Evolutionary conservation across 2,888 invertebrate genomes (phyloP), one percentile per base, ranked within the genome.

Genomic region (Gasteruption jaculator): DNA sequence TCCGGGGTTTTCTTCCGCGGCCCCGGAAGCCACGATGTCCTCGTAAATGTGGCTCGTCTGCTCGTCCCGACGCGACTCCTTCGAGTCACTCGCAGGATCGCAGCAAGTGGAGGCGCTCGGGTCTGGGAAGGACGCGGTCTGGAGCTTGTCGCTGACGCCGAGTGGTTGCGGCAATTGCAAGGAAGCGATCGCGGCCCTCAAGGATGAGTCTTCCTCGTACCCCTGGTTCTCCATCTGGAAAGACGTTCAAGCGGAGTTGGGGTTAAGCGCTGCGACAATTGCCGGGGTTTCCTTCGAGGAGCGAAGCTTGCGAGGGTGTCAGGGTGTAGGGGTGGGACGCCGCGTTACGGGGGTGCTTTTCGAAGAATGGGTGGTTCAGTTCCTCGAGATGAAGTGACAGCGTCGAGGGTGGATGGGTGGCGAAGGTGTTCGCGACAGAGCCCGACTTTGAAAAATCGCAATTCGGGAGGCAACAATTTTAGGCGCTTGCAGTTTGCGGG

Each of bases 221-320:
- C 60, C 68, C 48, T 60, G 60, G 49, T 69, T 69, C 56, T 69
- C 69, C 69, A 69, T 69, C 69, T 63, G 55, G 35, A 52, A 45
- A 11, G 16, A 39, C 7, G 24, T 16, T 8, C 24, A 24, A 7
- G 24, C 8, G 24, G n/a, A 24, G 7, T 24, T 8, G 24, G 24
- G 24, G n/a, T n/a, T 7, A n/a, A 7, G 33, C 40, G 26, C 40
- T 24, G 21, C n/a, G 43, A 46, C 40, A 37, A 39, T 43, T 46
- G 43, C 43, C 43, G 36, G 31, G 18, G 34, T 33, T 41, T 38
- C 41, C 34, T 40, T 39, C 41, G 35, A n/a, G n/a, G n/a, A n/a
- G 36, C 14, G 19, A 7, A 32, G 37, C 37, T 24, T 36, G 32
- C 20, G 34, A 39, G 37, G 37, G 44, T 32, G 16, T n/a, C 36